A percentile compares a stretch with the other conserved stretches of the same genome.
These are phyloP conservation scores for Paracyclopina nana DNA, from an alignment of 1,140 invertebrate genomes.

Conservation along the genomic window DNA sequence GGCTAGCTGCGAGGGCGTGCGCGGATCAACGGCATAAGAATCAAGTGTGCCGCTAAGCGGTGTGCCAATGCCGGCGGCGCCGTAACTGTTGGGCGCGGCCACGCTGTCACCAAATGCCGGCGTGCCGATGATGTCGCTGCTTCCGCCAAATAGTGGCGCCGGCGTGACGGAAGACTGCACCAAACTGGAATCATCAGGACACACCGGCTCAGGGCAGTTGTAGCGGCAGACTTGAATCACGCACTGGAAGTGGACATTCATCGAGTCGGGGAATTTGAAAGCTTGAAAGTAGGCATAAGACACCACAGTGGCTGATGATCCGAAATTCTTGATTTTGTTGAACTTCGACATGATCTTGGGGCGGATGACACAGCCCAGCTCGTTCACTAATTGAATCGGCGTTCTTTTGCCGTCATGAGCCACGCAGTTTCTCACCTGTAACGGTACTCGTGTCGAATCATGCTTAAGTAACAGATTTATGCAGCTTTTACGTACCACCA, in stretches of 20 bases:
- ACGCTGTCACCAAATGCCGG: no score
- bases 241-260: conserved; percentile 93
- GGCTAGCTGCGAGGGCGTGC: no score
- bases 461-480: conserved; percentile 2
- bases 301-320: conserved; percentile 72
- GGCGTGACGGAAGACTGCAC: no score
- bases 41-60: no score
- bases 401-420: conserved; percentile 70
- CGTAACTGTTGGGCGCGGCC: no score
- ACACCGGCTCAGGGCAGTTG: conserved; percentile 77
- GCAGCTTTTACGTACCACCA: conserved; percentile 65
- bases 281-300: conserved; percentile 61
- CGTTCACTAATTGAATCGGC: conserved; percentile 74
- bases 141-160: no score
- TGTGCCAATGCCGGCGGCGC: no score
- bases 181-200: no score
- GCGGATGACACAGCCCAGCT: conserved; percentile 68
- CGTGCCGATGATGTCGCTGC: no score
- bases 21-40: no score
- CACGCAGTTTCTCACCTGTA: conserved; percentile 58
- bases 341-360: conserved; percentile 82
- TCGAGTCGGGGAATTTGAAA: conserved; percentile 88
- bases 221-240: conserved; percentile 84
- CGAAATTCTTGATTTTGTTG: conserved; percentile 89
- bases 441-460: no score